Conservation (phyloP, 2,888 invertebrate species). For the Spisula subtruncata region DNA sequence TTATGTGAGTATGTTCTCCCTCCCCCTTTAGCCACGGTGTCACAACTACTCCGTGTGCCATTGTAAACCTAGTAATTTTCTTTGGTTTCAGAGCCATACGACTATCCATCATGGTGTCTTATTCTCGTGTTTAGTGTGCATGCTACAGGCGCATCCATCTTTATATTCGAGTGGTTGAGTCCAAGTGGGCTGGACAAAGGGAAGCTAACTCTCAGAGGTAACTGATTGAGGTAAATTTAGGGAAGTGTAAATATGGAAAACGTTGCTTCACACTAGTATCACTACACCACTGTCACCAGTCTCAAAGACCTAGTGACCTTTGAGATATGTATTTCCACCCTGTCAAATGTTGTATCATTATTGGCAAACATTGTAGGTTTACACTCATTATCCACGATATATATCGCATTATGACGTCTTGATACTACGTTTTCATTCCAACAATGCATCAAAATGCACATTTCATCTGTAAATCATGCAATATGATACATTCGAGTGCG, state of each 20-base stretch:
- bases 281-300: neutral
- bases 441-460: no score
- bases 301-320: neutral
- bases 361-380: neutral
- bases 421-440: neutral
- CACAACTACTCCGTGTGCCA: neutral
- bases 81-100: slow-evolving; percentile 95
- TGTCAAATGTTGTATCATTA: neutral
- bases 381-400: neutral
- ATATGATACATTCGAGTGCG: neutral
- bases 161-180: slow-evolving; percentile 87
- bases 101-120: slow-evolving; percentile 96
- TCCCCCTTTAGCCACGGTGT: neutral
- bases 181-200: slow-evolving; percentile 87
- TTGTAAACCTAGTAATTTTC: slow-evolving; percentile 35
- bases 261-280: neutral
- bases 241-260: slow-evolving; percentile 29
- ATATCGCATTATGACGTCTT: neutral
- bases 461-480: neutral
- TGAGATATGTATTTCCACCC: neutral
- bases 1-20: neutral
- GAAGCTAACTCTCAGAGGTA: slow-evolving; percentile 79
- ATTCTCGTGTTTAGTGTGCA: slow-evolving; percentile 88
- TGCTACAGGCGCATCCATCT: slow-evolving; percentile 87
- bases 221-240: slow-evolving; percentile 77